Evolutionary conservation across 2,113 vertebrate genomes (phyloP).

Genomic region (Calonectris borealis): DNA sequence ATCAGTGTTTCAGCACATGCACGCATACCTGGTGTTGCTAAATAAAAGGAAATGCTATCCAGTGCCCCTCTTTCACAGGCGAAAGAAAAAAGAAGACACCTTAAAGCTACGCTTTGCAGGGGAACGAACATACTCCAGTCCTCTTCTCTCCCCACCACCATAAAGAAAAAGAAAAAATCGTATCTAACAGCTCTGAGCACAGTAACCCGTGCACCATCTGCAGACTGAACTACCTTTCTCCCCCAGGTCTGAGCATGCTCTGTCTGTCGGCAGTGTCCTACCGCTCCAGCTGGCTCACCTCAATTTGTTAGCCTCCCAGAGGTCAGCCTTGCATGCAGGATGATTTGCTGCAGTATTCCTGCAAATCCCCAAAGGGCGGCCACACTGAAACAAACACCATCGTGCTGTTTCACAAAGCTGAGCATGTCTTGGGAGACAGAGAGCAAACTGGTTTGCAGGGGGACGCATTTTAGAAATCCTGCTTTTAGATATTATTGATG

Average conservation of each 20-base stretch:
- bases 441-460: not conserved
- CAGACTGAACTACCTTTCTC: slow-evolving; percentile 36
- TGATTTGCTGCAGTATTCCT: slow-evolving; percentile 65
- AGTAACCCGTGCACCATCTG: slow-evolving; percentile 25
- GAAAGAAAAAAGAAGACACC: not conserved
- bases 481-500: not conserved
- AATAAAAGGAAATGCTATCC: slow-evolving; percentile 25
- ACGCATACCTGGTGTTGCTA: slow-evolving; percentile 51
- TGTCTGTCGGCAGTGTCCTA: slow-evolving; percentile 41
- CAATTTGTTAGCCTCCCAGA: slow-evolving; percentile 70
- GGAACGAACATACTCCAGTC: not conserved
- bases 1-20: slow-evolving; percentile 28
- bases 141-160: slow-evolving; percentile 2
- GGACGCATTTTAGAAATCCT: not conserved
- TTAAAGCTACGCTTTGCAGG: not conserved
- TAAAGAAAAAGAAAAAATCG: not conserved
- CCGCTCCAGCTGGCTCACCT: slow-evolving; percentile 65
- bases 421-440: not conserved
- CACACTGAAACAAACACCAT: slow-evolving; percentile 1
- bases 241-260: slow-evolving; percentile 67
- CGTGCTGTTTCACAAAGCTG: not conserved
- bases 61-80: not conserved
- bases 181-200: not conserved
- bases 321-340: slow-evolving; percentile 60
- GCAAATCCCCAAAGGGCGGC: slow-evolving; percentile 45